Evolutionary conservation across 1,140 invertebrate genomes (phyloP).

Genomic region (Dreissena polymorpha): DNA sequence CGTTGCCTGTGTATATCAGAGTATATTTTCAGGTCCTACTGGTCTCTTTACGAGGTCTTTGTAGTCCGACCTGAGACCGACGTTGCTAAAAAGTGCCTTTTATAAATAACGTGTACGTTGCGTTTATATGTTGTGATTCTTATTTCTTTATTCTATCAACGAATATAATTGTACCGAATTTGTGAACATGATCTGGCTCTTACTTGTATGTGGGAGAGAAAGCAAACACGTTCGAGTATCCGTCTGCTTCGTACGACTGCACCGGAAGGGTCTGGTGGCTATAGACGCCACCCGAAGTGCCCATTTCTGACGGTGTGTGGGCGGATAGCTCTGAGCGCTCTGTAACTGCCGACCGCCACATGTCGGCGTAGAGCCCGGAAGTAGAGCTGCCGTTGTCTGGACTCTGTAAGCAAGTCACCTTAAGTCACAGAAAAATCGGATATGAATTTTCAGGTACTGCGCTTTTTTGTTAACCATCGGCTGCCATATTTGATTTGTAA

Average conservation of each 20-base stretch:
- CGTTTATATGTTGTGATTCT: too few relatives aligned
- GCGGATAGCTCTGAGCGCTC: slow-evolving; percentile 29
- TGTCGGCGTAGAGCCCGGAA: slow-evolving; percentile 45
- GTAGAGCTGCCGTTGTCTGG: slow-evolving; percentile 31
- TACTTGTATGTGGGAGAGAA: slow-evolving; percentile 61
- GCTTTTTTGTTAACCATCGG: neutral
- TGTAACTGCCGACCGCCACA: slow-evolving; percentile 42
- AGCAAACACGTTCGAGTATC: slow-evolving; percentile 56
- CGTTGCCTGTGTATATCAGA: too few relatives aligned
- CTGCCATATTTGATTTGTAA: neutral
- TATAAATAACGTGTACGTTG: too few relatives aligned
- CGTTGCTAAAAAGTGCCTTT: too few relatives aligned
- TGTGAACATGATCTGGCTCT: neutral
- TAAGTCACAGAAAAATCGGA: neutral
- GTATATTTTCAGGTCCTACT: too few relatives aligned
- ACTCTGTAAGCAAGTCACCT: slow-evolving; percentile 5
- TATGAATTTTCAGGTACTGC: neutral
- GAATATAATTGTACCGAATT: too few relatives aligned
- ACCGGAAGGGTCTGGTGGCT: neutral
- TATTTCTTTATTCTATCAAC: too few relatives aligned
- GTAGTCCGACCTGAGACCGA: too few relatives aligned
- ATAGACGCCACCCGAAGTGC: neutral
- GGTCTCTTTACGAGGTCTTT: too few relatives aligned
- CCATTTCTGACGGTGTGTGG: neutral
- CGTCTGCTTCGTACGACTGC: slow-evolving; percentile 28